Conservation (phyloP, 92 coral and sea anemone genomes). For the Desmophyllum pertusum region DNA sequence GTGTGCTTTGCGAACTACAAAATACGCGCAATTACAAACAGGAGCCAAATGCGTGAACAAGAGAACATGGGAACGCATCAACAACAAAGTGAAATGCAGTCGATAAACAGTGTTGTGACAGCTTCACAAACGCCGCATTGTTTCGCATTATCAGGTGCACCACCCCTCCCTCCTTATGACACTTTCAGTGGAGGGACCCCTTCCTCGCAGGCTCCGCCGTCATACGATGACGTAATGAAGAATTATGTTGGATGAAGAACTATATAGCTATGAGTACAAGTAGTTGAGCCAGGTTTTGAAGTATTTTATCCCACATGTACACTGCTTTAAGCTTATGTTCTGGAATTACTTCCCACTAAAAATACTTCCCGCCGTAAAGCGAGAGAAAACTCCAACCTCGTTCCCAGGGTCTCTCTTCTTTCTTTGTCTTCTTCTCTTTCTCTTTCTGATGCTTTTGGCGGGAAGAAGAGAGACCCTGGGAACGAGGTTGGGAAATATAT, state of each 20-base stretch:
- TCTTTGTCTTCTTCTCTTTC: no score
- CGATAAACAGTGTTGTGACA: not conserved
- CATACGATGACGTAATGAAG: conserved; percentile 45
- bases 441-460: no score
- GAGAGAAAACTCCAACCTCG: no score
- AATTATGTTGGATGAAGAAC: not conserved
- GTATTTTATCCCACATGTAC: no score
- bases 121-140: conserved; percentile 8
- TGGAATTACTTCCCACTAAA: no score
- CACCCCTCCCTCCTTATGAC: conserved; percentile 47
- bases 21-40: not conserved
- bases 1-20: conserved; percentile 6
- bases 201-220: conserved; percentile 43
- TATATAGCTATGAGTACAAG: not conserved
- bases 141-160: conserved; percentile 34
- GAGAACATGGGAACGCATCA: not conserved
- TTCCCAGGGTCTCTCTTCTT: no score
- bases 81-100: not conserved
- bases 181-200: not conserved
- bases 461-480: no score
- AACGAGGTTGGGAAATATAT: no score
- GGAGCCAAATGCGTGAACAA: not conserved
- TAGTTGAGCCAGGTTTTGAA: not conserved
- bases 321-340: no score
- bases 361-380: no score